phyloP scores from a whole-genome alignment of 2,888 invertebrate genomes.

The Scaptodrosophila latifasciaeformis region DNA sequence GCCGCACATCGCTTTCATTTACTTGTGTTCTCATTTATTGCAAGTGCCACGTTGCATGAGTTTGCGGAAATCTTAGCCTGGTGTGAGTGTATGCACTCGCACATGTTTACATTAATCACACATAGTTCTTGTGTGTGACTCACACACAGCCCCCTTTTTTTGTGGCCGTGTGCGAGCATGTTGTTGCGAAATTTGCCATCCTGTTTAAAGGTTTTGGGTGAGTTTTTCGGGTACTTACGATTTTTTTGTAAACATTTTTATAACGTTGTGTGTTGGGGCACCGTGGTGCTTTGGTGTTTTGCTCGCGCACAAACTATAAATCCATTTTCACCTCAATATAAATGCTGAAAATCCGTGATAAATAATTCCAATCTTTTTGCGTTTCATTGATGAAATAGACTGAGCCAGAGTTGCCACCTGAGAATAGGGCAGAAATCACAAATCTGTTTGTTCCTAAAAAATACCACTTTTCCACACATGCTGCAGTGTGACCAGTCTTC shows the following conservation, averaged over 20 bases:
- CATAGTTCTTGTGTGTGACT: constrained; percentile 19
- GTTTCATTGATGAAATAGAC: constrained; percentile 71
- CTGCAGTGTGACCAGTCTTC: background rate
- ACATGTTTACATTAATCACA: constrained; percentile 15
- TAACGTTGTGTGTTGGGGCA: constrained; percentile 67
- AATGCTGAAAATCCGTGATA: constrained; percentile 64
- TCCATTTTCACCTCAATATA: constrained; percentile 81
- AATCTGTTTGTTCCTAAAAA: too few relatives aligned
- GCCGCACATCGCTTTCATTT: constrained; percentile 28
- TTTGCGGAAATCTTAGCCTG: constrained; percentile 13
- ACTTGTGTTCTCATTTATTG: constrained; percentile 1
- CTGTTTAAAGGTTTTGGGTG: background rate
- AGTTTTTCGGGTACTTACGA: constrained; percentile 57
- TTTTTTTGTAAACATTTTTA: constrained; percentile 69
- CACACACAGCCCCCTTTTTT: constrained; percentile 23
- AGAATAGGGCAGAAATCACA: background rate
- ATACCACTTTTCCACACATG: background rate
- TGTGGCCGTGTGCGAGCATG: background rate
- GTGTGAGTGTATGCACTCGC: background rate
- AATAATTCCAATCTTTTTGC: constrained; percentile 68
- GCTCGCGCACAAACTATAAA: constrained; percentile 79
- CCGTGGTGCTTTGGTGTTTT: constrained; percentile 65
- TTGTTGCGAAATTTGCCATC: constrained; percentile 39
- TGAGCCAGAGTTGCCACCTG: constrained; percentile 1
- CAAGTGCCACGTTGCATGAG: constrained; percentile 50